These are phyloP conservation scores for Labrus mixtus DNA, from an alignment of 2,113 vertebrate species.

Conservation along the genomic window DNA sequence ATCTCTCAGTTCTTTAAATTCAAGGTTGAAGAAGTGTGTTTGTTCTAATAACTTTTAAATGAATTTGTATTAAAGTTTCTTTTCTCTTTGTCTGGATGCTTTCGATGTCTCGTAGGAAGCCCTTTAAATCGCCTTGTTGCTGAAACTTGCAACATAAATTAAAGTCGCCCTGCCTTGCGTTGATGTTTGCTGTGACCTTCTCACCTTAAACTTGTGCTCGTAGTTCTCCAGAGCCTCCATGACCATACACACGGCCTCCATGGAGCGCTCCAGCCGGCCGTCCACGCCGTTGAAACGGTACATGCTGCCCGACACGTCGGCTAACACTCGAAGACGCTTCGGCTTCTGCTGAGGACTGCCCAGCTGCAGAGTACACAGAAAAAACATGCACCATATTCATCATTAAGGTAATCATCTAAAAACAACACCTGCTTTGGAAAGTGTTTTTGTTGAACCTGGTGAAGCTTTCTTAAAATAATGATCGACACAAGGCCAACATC, in stretches of 20 bases:
- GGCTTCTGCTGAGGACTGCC: slow-evolving; percentile 95
- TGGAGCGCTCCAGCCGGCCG: slow-evolving; percentile 92
- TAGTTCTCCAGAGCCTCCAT: slow-evolving; percentile 98
- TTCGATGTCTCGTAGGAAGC: no score
- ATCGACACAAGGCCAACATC: slow-evolving; percentile 18
- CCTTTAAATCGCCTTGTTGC: no score
- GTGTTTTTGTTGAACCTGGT: slow-evolving; percentile 11
- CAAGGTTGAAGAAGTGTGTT: no score
- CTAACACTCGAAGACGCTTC: slow-evolving; percentile 91
- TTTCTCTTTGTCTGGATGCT: no score
- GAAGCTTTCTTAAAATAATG: slow-evolving; percentile 30
- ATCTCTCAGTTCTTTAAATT: no score
- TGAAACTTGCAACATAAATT: no score
- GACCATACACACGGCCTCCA: slow-evolving; percentile 98
- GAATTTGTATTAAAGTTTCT: no score
- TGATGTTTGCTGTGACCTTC: neutral
- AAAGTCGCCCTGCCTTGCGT: no score
- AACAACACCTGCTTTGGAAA: neutral
- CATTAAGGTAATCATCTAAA: slow-evolving; percentile 1
- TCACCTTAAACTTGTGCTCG: slow-evolving; percentile 96
- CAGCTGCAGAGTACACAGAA: slow-evolving; percentile 74
- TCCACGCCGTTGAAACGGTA: slow-evolving; percentile 97
- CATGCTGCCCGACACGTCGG: slow-evolving; percentile 96
- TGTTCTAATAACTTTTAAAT: no score
- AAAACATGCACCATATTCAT: neutral